A percentile compares a stretch with the other conserved stretches of the same genome.
Conservation (phyloP, 2,797 vertebrate genomes). For the Myiotriccus ornatus region DNA sequence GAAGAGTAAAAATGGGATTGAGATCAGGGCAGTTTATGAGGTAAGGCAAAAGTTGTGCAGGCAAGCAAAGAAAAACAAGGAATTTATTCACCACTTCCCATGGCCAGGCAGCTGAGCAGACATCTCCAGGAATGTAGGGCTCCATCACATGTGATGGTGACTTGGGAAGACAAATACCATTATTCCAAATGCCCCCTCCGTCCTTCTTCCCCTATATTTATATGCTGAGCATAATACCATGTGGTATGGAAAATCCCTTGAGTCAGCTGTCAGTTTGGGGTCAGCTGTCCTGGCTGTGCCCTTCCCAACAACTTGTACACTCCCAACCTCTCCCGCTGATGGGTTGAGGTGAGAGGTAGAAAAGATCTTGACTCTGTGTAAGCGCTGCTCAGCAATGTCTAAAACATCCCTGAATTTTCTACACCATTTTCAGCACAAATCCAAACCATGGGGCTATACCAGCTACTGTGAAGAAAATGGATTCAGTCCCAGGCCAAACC, state of each 20-base stretch:
- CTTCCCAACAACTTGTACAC: neutral
- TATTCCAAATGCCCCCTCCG: neutral
- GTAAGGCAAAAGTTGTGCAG: neutral
- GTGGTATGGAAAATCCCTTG: neutral
- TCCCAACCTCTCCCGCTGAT: neutral
- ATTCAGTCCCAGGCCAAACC: neutral
- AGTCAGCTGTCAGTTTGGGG: neutral
- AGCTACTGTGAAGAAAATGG: neutral
- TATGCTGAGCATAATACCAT: too few species aligned
- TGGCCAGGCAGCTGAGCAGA: neutral
- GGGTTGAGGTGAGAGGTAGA: neutral
- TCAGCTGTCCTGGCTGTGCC: neutral
- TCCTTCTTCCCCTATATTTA: neutral
- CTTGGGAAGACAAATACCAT: neutral
- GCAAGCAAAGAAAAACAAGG: neutral
- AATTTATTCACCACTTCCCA: neutral
- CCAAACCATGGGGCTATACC: neutral
- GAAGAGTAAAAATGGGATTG: neutral
- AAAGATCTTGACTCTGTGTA: neutral
- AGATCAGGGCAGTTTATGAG: neutral
- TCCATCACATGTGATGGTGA: rapidly evolving
- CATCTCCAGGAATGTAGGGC: neutral
- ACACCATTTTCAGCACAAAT: neutral
- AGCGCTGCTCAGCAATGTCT: neutral
- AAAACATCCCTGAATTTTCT: neutral